Percentiles rank a stretch among this genome's conserved stretches.
phyloP scores from a whole-genome alignment of 2,113 vertebrate species.

The Desmodus rotundus region DNA sequence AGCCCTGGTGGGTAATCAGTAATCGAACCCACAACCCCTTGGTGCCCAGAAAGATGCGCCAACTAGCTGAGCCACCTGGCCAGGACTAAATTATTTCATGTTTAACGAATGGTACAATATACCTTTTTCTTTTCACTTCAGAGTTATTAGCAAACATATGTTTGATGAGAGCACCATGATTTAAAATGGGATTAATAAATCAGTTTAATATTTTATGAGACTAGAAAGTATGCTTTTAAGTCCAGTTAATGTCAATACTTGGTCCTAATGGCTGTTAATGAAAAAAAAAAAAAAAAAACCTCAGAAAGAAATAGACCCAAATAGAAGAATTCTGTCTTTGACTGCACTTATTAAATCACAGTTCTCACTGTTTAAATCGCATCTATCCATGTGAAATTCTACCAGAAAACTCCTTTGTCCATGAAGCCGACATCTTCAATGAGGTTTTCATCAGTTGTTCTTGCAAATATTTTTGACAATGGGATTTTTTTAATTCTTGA shows the following conservation, averaged over 20 bases:
- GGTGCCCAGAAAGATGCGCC: too few species aligned
- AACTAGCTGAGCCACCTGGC: too few species aligned
- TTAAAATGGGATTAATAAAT: constrained; percentile 34
- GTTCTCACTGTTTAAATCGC: constrained; percentile 4
- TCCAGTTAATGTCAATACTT: constrained; percentile 13
- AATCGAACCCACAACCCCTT: too few species aligned
- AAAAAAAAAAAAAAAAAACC: background rate
- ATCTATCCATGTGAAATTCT: constrained; percentile 1
- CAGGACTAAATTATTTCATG: background rate
- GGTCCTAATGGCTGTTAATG: background rate
- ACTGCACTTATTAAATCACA: background rate
- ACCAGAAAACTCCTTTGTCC: background rate
- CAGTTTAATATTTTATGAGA: constrained; percentile 42
- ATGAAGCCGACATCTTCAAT: background rate
- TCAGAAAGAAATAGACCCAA: constrained; percentile 27
- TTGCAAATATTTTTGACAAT: constrained; percentile 7
- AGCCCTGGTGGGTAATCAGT: too few species aligned
- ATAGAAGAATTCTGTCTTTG: background rate
- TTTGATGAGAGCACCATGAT: constrained; percentile 2
- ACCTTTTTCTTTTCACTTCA: constrained; percentile 20
- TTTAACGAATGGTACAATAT: background rate
- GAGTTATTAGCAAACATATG: constrained; percentile 23
- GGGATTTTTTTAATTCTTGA: background rate
- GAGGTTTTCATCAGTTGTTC: background rate
- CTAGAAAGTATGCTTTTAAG: constrained; percentile 32